Evolutionary conservation across 2,113 vertebrate species (phyloP), one percentile per base, ranked within the genome.

Genomic region (Tiliqua scincoides): DNA sequence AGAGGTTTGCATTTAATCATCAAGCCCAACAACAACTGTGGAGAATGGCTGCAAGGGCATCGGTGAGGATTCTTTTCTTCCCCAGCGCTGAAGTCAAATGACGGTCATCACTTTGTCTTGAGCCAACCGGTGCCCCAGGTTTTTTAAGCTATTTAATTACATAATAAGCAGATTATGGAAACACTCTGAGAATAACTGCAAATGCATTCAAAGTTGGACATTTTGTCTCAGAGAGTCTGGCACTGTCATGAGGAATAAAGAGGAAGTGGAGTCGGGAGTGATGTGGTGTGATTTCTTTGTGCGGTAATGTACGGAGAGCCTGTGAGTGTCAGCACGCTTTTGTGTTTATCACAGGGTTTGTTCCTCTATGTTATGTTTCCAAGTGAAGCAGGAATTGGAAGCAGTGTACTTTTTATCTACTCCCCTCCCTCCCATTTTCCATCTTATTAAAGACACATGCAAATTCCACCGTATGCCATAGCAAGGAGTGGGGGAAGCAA

Each of bases 281-380:
- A 93, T 91, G 94, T 93, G 95, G 93, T 90, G 85, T 95, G 94
- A 91, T 82, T 96, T 90, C 96, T 96, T 96, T 96, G 95, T 94
- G 95, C 95, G 96, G 95, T 91, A 85, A 89, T 93, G 90, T 86
- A 94, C 94, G 87, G 88, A 87, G 91, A 96, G 95, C 93, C 94
- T 96, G 91, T 90, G 96, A 94, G 94, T 90, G 92, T 94, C 96
- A 95, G 89, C 90, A 89, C 91, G 76, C 93, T 95, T 95, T 91
- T 88, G 40, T 77, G 35, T 85, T 93, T 89, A 88, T 92, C 95
- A 95, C 89, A 95, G 94, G 84, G 90, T 74, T 94, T 91, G 93
- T 95, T 92, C 95, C 91, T 90, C 90, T 84, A 93, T 95, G 63
- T 59, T 70, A 68, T 68, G 76, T 78, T 78, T 78, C 63, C 52